Evolutionary conservation across 2,797 vertebrate species (phyloP).

Genomic region (Parauchenoglanis punctatus): DNA sequence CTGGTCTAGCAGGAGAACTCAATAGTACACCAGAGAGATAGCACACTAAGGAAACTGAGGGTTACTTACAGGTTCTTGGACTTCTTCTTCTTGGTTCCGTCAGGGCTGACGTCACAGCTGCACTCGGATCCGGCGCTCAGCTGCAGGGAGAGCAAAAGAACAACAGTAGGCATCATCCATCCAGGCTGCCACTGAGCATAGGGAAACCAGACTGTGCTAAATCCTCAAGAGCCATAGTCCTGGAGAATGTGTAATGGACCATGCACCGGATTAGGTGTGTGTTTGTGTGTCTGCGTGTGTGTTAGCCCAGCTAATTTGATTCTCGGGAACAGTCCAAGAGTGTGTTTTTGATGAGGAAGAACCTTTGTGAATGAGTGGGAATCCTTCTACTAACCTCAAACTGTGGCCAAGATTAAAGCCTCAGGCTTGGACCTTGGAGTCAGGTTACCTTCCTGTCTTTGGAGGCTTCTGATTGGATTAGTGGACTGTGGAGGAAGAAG

Average conservation of each 20-base stretch:
- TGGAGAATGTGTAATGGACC: constrained; percentile 4
- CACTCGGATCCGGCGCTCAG: constrained; percentile 81
- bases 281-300: constrained; percentile 38
- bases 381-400: constrained; percentile 64
- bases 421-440: constrained; percentile 70
- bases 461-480: constrained; percentile 68
- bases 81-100: constrained; percentile 84
- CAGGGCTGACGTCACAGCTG: constrained; percentile 79
- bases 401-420: constrained; percentile 70
- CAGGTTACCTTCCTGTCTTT: constrained; percentile 74
- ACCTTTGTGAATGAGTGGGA: constrained; percentile 58
- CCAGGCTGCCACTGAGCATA: constrained; percentile 47
- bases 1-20: neutral
- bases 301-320: constrained; percentile 10
- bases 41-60: neutral
- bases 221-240: constrained; percentile 38
- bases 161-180: constrained; percentile 72
- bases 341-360: constrained; percentile 53
- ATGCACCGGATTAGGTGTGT: constrained; percentile 30
- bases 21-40: neutral
- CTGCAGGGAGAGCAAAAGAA: constrained; percentile 77
- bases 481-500: constrained; percentile 38
- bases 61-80: constrained; percentile 88
- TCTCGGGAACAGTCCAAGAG: constrained; percentile 29
- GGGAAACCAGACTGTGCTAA: constrained; percentile 33